These are phyloP conservation scores for Gallinago paraguaiae DNA, from an alignment of 2,113 vertebrate genomes.

Conservation along the genomic window DNA sequence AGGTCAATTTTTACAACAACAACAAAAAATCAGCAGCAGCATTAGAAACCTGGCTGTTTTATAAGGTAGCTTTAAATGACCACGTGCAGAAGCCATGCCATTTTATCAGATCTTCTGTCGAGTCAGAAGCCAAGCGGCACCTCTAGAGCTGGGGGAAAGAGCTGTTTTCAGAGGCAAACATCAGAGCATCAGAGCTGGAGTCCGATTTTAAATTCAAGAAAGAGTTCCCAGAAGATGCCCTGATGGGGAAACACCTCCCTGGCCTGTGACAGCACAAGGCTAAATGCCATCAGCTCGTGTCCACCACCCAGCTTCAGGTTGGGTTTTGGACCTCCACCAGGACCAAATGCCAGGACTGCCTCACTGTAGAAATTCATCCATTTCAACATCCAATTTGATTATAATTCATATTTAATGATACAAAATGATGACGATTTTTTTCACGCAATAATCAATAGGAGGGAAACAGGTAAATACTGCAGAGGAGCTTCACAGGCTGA, in stretches of 20 bases:
- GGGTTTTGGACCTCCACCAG: neutral
- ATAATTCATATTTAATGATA: neutral
- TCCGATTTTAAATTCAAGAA: neutral
- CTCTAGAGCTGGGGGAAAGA: fast-evolving
- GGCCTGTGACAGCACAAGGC: too few species aligned
- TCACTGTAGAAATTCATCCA: neutral
- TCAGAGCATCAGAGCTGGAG: too few species aligned
- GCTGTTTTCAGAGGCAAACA: neutral
- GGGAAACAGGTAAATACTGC: neutral
- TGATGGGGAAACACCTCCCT: neutral
- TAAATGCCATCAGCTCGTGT: fast-evolving
- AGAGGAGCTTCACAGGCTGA: neutral
- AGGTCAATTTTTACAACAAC: neutral
- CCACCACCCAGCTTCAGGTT: fast-evolving
- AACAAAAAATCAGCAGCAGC: neutral
- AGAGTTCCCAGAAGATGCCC: neutral
- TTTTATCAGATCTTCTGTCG: neutral
- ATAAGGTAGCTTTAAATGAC: neutral
- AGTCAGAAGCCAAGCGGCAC: neutral
- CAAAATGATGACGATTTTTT: neutral
- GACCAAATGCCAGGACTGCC: neutral
- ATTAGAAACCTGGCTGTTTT: neutral
- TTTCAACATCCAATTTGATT: neutral
- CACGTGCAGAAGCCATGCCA: neutral
- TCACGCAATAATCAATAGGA: neutral